These are phyloP conservation scores for Bombus sibiricus DNA, from an alignment of 1,140 invertebrate species.

Conservation along the genomic window DNA sequence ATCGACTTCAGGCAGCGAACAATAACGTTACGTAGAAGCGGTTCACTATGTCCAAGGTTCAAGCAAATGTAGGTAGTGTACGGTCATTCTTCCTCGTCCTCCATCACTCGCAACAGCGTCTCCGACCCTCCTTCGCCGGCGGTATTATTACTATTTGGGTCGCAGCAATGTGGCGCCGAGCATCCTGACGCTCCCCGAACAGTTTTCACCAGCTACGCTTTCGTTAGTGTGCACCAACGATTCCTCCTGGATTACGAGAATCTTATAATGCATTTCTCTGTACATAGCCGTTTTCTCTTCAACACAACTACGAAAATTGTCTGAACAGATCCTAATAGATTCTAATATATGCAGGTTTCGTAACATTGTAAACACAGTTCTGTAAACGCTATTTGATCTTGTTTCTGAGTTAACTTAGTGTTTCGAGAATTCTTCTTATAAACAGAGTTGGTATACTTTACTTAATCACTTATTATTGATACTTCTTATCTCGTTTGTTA, in stretches of 20 bases:
- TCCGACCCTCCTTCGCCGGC: slow-evolving; percentile 30
- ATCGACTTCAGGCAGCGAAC: background rate
- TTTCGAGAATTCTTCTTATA: background rate
- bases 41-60: slow-evolving; percentile 10
- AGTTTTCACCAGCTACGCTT: slow-evolving; percentile 38
- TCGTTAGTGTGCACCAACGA: slow-evolving; percentile 34
- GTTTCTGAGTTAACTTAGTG: background rate
- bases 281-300: background rate
- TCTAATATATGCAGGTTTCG: background rate
- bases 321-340: background rate
- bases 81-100: slow-evolving; percentile 45
- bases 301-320: background rate
- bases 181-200: slow-evolving; percentile 62
- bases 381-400: background rate
- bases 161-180: slow-evolving; percentile 72
- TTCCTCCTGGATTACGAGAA: slow-evolving; percentile 15
- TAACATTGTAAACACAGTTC: background rate
- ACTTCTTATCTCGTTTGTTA: too few species aligned
- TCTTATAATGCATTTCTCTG: background rate
- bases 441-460: background rate
- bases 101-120: slow-evolving; percentile 30
- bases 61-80: slow-evolving; percentile 36
- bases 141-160: slow-evolving; percentile 74
- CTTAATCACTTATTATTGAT: background rate
- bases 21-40: slow-evolving; percentile 12